Percentiles rank a stretch among this genome's conserved stretches.
phyloP scores from a whole-genome alignment of 53 echinoderm and acorn worm genomes.

The Mesocentrotus franciscanus region DNA sequence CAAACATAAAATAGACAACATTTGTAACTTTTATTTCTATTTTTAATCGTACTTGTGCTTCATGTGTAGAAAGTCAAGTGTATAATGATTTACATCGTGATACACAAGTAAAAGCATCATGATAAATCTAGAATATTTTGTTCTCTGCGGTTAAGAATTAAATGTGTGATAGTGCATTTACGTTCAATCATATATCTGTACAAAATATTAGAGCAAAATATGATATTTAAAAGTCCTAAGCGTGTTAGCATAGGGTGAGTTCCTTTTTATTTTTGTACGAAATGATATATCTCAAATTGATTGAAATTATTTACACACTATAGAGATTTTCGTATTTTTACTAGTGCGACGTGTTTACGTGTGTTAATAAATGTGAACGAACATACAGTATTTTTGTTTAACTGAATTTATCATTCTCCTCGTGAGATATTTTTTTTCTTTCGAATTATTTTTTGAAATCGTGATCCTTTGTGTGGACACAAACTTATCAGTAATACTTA shows the following conservation, averaged over 20 bases:
- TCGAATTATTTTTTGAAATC: background rate
- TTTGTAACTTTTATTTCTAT: constrained; percentile 19
- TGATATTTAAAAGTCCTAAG: constrained; percentile 40
- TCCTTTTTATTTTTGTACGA: constrained; percentile 67
- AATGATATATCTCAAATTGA: constrained; percentile 55
- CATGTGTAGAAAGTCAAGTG: constrained; percentile 4
- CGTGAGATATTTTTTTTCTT: background rate
- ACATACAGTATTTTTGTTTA: constrained; percentile 42
- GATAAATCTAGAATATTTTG: background rate
- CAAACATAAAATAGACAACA: constrained; percentile 37
- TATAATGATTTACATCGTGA: background rate
- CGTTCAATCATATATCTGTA: constrained; percentile 35
- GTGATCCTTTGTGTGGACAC: constrained; percentile 62
- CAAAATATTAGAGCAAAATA: constrained; percentile 31
- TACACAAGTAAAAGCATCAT: background rate
- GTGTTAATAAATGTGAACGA: background rate
- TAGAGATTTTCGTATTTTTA: background rate
- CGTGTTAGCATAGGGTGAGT: constrained; percentile 40
- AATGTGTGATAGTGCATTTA: background rate
- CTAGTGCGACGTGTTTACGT: constrained; percentile 36
- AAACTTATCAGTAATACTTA: background rate
- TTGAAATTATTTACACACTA: constrained; percentile 24
- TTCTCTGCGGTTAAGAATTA: background rate
- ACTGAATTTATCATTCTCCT: background rate
- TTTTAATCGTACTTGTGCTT: constrained; percentile 11